A percentile compares a stretch with the other conserved stretches of the same genome.
These are phyloP conservation scores for Athalia cordata DNA, from an alignment of 2,888 invertebrate species.

Conservation along the genomic window DNA sequence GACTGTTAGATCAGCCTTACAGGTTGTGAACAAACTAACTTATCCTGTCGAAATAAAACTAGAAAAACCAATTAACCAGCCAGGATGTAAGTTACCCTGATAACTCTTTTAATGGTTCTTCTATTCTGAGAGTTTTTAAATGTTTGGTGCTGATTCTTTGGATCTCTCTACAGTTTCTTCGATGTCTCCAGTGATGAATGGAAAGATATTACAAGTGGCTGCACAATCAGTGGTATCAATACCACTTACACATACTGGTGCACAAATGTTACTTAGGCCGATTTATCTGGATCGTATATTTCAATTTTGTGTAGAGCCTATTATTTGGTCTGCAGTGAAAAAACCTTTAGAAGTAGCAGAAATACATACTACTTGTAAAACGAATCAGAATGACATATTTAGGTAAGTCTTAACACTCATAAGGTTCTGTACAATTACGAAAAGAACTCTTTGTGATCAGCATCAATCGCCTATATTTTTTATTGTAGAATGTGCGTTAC, in stretches of 20 bases:
- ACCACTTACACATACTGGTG: slow-evolving; percentile 85
- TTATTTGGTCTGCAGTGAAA: slow-evolving; percentile 79
- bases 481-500: slow-evolving; percentile 84
- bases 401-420: slow-evolving; percentile 63
- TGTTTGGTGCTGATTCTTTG: neutral
- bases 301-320: slow-evolving; percentile 77
- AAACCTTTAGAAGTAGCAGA: slow-evolving; percentile 71
- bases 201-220: slow-evolving; percentile 67
- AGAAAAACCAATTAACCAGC: slow-evolving; percentile 76
- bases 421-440: neutral
- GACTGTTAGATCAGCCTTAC: slow-evolving; percentile 92
- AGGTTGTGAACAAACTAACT: slow-evolving; percentile 85
- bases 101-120: no score
- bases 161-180: slow-evolving; percentile 58
- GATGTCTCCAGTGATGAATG: slow-evolving; percentile 56
- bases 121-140: neutral
- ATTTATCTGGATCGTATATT: slow-evolving; percentile 74
- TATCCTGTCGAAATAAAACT: slow-evolving; percentile 84
- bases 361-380: slow-evolving; percentile 65
- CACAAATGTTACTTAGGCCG: slow-evolving; percentile 86
- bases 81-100: slow-evolving; percentile 65
- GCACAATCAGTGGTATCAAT: slow-evolving; percentile 82
- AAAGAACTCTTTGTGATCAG: neutral
- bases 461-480: neutral
- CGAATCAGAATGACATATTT: slow-evolving; percentile 71